Evolutionary conservation across 35 echinoderm and acorn worm species (phyloP).

Genomic region (Strongylocentrotus purpuratus): DNA sequence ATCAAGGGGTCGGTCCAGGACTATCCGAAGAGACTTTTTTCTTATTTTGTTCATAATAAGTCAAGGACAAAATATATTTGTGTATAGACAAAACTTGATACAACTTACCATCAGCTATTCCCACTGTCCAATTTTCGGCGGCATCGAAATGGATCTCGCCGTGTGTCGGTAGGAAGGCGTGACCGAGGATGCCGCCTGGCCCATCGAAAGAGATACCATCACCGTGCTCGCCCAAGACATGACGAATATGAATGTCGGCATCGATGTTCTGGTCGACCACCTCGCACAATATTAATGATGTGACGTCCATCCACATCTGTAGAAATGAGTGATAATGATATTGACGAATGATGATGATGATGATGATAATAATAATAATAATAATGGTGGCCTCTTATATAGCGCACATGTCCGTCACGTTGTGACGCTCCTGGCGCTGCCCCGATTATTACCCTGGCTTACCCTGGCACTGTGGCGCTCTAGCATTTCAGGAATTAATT

Average conservation of each 20-base stretch:
- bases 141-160: conserved; percentile 11
- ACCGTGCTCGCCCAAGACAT: conserved; percentile 1
- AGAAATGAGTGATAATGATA: not conserved
- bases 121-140: not conserved
- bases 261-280: not conserved
- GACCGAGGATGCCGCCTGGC: not conserved
- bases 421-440: no score
- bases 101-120: not conserved
- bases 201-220: conserved; percentile 17
- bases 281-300: conserved; percentile 2
- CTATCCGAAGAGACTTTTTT: no score
- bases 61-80: no score
- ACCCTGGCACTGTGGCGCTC: no score
- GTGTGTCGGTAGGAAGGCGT: not conserved
- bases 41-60: no score
- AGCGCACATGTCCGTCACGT: no score
- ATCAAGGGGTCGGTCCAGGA: no score
- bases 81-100: not conserved
- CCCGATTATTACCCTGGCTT: no score
- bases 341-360: no score
- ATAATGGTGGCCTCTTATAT: no score
- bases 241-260: conserved; percentile 14
- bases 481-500: no score
- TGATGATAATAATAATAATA: no score
- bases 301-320: conserved; percentile 17